Conservation (phyloP, 2,113 vertebrate genomes). For the Tetraodon nigroviridis region DNA sequence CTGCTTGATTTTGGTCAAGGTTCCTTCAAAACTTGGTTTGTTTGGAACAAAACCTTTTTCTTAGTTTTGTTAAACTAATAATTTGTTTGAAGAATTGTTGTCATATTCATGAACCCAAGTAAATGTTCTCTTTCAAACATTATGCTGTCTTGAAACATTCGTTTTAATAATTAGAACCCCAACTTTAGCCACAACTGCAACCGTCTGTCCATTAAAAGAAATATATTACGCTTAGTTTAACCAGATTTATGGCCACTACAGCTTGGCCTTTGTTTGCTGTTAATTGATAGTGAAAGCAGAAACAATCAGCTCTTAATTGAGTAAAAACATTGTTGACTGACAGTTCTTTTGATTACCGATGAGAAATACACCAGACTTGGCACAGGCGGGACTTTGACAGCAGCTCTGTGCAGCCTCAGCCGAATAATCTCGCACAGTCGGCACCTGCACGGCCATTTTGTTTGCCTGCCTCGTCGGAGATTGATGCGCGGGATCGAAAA, state of each 20-base stretch:
- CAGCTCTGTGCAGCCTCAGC: conserved; percentile 11
- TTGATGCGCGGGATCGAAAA: conserved; percentile 33
- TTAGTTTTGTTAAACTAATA: background rate
- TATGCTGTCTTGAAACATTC: conserved; percentile 4
- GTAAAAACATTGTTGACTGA: conserved; percentile 47
- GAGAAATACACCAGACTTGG: conserved; percentile 23
- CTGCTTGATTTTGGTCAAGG: conserved; percentile 29
- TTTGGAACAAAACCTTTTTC: background rate
- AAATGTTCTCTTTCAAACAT: conserved; percentile 1
- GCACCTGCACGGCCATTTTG: conserved; percentile 35
- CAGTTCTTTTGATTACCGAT: conserved; percentile 37
- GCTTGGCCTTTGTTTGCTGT: conserved; percentile 36
- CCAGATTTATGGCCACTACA: conserved; percentile 47
- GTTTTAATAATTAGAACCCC: conserved; percentile 11
- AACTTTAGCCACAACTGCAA: conserved; percentile 16
- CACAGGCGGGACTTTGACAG: conserved; percentile 9
- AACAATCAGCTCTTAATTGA: conserved; percentile 55
- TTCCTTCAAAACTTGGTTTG: conserved; percentile 2
- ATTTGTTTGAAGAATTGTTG: background rate
- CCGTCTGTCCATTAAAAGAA: conserved; percentile 16
- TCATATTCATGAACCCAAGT: background rate
- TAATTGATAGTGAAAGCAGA: conserved; percentile 55
- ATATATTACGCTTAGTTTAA: conserved; percentile 16
- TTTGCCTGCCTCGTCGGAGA: conserved; percentile 23
- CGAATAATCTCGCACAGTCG: conserved; percentile 40